Evolutionary conservation across 2,888 invertebrate genomes (phyloP).

Genomic region (Scrobipalpa atriplicella): DNA sequence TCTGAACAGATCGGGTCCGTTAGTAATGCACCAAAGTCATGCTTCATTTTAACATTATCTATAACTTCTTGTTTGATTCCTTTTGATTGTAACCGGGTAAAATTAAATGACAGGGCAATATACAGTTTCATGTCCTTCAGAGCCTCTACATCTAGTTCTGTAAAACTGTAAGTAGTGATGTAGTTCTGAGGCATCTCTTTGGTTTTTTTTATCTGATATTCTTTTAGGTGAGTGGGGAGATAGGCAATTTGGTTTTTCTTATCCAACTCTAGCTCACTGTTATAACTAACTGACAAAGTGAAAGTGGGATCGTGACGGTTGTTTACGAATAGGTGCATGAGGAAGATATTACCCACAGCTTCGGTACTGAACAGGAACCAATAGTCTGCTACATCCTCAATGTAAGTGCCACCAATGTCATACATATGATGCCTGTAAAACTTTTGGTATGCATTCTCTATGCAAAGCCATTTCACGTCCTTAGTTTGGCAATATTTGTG

Average conservation of each 20-base stretch:
- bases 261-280: slow-evolving; percentile 51
- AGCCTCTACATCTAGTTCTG: slow-evolving; percentile 59
- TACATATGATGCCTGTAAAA: slow-evolving; percentile 65
- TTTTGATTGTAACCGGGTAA: slow-evolving; percentile 38
- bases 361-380: slow-evolving; percentile 68
- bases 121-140: slow-evolving; percentile 60
- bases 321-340: slow-evolving; percentile 66
- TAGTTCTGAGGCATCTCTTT: slow-evolving; percentile 46
- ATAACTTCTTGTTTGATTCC: slow-evolving; percentile 43
- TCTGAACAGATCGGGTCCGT: slow-evolving; percentile 65
- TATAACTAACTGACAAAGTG: slow-evolving; percentile 51
- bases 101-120: slow-evolving; percentile 59
- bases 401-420: slow-evolving; percentile 70
- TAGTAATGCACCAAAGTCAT: slow-evolving; percentile 62
- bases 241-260: slow-evolving; percentile 53
- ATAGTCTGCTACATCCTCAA: slow-evolving; percentile 59
- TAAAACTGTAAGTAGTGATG: slow-evolving; percentile 64
- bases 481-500: slow-evolving; percentile 59
- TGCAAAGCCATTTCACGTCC: slow-evolving; percentile 62
- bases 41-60: slow-evolving; percentile 49
- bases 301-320: slow-evolving; percentile 56
- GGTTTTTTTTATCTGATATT: slow-evolving; percentile 48
- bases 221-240: slow-evolving; percentile 49
- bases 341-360: slow-evolving; percentile 54
- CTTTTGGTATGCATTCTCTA: slow-evolving; percentile 64